Base-by-base conservation (phyloP, 2,113 vertebrate genomes). In the Platycercus adscitus region DNA sequence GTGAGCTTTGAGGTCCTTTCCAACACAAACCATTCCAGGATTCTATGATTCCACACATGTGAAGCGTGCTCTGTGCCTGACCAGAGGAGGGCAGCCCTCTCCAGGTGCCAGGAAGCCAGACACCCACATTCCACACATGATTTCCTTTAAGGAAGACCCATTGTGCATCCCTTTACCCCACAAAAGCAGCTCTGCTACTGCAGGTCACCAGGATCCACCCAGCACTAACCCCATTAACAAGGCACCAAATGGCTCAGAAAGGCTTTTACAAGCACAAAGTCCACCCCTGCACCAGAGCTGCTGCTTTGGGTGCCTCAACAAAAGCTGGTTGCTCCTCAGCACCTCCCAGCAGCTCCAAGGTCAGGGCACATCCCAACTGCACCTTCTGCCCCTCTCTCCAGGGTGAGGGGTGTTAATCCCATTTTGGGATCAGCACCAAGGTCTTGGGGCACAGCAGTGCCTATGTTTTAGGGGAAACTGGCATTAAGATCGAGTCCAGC, bases 131-230 rank as follows among this genome's bases (percentile, higher is more conserved):
- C 29, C 7, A 2, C 33, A 3, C 8, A 21, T 24, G 6, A 13
- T 26, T 49, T n/a, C 35, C 52, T 15, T 39, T 43, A n/a, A 52
- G 5, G 37, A 43, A 68, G 2, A 13, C 24, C 23, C 0, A 1
- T 1, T 1, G 2, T 0, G 7, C 1, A 0, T 3, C 46, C 21
- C 6, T 53, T 64, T 7, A n/a, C 29, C 35, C 60, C 23, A 4
- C 1, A 17, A 66, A 29, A 69, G 20, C 33, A 17, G 46, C 53
- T 61, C 39, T 43, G 44, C 31, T 33, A 24, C 37, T 3, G 10
- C 41, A 44, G 17, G 64, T 19, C 72, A 5, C 20, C 9, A 19
- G 37, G 69, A 81, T 31, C 50, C 70, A 39, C 7, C 49, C 71
- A 37, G 17, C 21, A 6, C 10, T 52, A 16, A 75, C 7, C n/a